Conservation (phyloP, 2,888 invertebrate species). For the Diarsia brunnea region DNA sequence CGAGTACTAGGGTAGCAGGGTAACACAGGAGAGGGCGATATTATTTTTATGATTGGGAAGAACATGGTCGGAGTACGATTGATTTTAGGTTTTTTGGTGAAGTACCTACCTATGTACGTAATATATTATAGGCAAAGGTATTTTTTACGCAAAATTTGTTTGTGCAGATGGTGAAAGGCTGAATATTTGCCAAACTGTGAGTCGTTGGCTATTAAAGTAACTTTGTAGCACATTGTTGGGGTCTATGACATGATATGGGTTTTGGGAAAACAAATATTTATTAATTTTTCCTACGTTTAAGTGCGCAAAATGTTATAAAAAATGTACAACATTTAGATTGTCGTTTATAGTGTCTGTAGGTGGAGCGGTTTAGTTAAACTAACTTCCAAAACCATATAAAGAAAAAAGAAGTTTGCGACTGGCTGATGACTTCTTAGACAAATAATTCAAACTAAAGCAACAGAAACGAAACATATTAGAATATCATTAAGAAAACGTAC, state of each 20-base stretch:
- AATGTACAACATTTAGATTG: not conserved
- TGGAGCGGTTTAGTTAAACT: not conserved
- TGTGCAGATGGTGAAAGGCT: not conserved
- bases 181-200: not conserved
- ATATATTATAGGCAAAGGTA: not conserved
- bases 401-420: not conserved
- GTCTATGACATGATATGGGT: not conserved
- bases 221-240: not conserved
- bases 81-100: slow-evolving; percentile 26
- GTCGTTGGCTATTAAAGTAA: not conserved
- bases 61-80: slow-evolving; percentile 32
- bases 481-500: slow-evolving; percentile 22
- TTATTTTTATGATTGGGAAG: slow-evolving; percentile 52
- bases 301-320: not conserved
- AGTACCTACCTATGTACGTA: not conserved
- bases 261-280: slow-evolving; percentile 4
- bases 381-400: not conserved
- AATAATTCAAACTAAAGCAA: not conserved
- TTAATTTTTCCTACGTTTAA: not conserved
- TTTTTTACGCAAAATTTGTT: slow-evolving; percentile 4
- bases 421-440: not conserved
- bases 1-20: slow-evolving; percentile 38
- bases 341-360: not conserved
- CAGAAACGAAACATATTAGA: not conserved
- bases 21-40: slow-evolving; percentile 23